These are phyloP conservation scores for Thunnus albacares DNA, from an alignment of 2,797 vertebrate genomes.

Conservation along the genomic window DNA sequence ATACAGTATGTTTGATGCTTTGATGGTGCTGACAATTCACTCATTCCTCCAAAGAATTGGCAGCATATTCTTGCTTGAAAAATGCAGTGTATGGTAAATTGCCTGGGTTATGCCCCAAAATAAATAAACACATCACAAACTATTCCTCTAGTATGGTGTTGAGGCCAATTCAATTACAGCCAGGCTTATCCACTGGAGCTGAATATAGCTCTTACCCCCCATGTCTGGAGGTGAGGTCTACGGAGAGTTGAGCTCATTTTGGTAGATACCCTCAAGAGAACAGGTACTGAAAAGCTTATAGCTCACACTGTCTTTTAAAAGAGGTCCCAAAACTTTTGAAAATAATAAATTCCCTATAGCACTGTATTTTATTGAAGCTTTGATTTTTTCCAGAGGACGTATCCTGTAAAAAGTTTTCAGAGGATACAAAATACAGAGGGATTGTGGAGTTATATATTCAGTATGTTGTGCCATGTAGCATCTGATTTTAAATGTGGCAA, in stretches of 20 bases:
- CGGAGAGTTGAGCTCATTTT: constrained; percentile 64
- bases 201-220: constrained; percentile 51
- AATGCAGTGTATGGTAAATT: constrained; percentile 42
- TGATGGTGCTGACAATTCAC: neutral
- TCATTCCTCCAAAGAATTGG: constrained; percentile 10
- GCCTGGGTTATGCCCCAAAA: constrained; percentile 44
- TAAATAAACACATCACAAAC: constrained; percentile 60
- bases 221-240: constrained; percentile 66
- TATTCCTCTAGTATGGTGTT: constrained; percentile 38
- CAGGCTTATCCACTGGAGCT: constrained; percentile 59
- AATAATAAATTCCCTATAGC: constrained; percentile 38
- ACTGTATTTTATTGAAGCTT: constrained; percentile 24
- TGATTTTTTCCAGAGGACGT: constrained; percentile 21
- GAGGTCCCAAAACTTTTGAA: constrained; percentile 39
- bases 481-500: too few species aligned
- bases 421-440: neutral
- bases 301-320: constrained; percentile 43
- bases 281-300: constrained; percentile 36
- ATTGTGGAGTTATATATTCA: neutral
- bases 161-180: constrained; percentile 70
- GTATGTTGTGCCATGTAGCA: neutral
- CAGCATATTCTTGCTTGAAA: constrained; percentile 31
- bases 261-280: constrained; percentile 48
- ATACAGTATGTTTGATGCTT: neutral
- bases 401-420: neutral